Percentiles rank a stretch among this genome's conserved stretches.
These are phyloP conservation scores for Resseliella maxima DNA, from an alignment of 2,888 invertebrate species.

Conservation along the genomic window DNA sequence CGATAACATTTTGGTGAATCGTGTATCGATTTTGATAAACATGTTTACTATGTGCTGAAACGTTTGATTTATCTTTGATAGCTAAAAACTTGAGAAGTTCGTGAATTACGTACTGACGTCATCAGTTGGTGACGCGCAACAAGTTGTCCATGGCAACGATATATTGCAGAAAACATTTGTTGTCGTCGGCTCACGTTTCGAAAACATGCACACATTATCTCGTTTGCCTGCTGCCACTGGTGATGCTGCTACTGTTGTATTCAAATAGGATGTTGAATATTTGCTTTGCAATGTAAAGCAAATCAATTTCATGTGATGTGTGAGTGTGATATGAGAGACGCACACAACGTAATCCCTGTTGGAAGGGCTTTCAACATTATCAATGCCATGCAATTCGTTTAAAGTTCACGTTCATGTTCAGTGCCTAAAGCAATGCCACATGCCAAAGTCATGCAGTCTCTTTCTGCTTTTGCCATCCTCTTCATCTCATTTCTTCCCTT, in stretches of 20 bases:
- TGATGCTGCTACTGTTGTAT: neutral
- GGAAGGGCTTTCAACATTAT: neutral
- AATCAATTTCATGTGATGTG: no score
- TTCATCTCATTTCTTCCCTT: neutral
- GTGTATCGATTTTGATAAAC: no score
- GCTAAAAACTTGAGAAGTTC: neutral
- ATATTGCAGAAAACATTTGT: neutral
- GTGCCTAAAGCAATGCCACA: neutral
- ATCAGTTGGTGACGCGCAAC: slow-evolving; percentile 48
- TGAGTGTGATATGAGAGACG: neutral
- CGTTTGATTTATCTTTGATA: neutral
- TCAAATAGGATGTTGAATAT: neutral
- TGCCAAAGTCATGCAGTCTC: neutral
- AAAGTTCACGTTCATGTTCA: slow-evolving; percentile 19
- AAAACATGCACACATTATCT: neutral
- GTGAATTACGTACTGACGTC: neutral
- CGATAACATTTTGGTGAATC: no score
- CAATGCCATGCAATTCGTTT: neutral
- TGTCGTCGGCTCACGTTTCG: neutral
- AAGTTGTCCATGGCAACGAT: slow-evolving; percentile 47
- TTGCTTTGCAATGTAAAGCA: neutral
- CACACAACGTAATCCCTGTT: neutral
- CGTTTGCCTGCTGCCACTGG: neutral
- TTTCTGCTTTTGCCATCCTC: no score
- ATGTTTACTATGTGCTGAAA: neutral